These are phyloP conservation scores for Hemiprocne comata DNA, from an alignment of 2,113 vertebrate genomes.

Conservation along the genomic window DNA sequence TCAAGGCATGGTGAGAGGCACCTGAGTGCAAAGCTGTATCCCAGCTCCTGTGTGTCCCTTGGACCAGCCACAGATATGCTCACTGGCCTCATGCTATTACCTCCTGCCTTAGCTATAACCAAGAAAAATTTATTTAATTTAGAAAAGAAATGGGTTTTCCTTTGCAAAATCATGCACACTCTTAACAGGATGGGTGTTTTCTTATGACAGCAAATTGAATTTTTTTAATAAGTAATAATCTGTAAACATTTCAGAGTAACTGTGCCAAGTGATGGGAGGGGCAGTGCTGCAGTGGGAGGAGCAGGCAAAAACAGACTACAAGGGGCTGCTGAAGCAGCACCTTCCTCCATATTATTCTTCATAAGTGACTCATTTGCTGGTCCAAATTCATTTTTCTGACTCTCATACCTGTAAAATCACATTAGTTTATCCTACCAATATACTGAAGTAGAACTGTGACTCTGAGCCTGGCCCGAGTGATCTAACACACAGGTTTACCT, in stretches of 20 bases:
- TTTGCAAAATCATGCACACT: neutral
- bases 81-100: neutral
- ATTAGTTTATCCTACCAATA: neutral
- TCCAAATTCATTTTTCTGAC: neutral
- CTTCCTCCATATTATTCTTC: neutral
- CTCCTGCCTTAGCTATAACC: neutral
- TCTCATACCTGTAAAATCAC: neutral
- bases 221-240: neutral
- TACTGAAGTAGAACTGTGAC: neutral
- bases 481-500: neutral
- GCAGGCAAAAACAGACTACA: neutral
- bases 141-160: neutral
- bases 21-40: neutral
- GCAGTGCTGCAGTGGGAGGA: neutral
- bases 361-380: neutral
- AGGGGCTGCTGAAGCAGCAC: neutral
- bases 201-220: neutral
- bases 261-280: accelerated
- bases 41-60: neutral
- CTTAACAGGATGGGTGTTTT: accelerated
- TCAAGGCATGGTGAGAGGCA: neutral
- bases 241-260: neutral
- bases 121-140: neutral
- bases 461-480: neutral
- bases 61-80: neutral